A percentile compares a stretch with the other conserved stretches of the same genome.
Conservation (phyloP, 1,140 invertebrate species). For the Diorhabda sublineata region DNA sequence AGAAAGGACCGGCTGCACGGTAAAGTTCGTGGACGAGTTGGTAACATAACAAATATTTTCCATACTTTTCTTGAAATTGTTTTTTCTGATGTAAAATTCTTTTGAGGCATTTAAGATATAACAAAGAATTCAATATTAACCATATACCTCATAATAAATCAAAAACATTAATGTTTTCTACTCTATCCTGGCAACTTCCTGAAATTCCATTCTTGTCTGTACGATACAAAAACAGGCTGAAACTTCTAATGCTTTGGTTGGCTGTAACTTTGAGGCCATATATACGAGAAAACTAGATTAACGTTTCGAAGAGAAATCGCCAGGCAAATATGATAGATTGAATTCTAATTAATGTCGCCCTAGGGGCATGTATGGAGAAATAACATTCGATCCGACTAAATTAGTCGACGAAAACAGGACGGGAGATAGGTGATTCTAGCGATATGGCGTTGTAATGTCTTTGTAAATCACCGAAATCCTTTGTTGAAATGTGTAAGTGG, state of each 20-base stretch:
- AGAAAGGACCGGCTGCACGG: too few relatives aligned
- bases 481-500: too few relatives aligned
- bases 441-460: neutral
- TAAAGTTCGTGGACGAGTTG: too few relatives aligned
- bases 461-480: neutral
- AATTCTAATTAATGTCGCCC: conserved; percentile 11
- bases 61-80: too few relatives aligned
- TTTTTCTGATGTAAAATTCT: too few relatives aligned
- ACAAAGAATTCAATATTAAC: too few relatives aligned
- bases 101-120: too few relatives aligned
- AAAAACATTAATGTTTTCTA: neutral
- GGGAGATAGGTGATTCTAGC: neutral
- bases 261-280: conserved; percentile 7
- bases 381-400: neutral
- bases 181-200: neutral
- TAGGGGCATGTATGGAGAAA: conserved; percentile 3
- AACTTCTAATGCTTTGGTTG: conserved; percentile 9
- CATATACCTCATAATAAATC: neutral
- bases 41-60: too few relatives aligned
- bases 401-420: neutral
- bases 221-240: neutral
- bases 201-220: neutral
- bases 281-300: conserved; percentile 15
- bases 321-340: conserved; percentile 7
- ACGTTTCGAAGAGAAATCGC: conserved; percentile 3